These are phyloP conservation scores for Adelosebastes latens DNA, from an alignment of 2,797 vertebrate species.

Conservation along the genomic window DNA sequence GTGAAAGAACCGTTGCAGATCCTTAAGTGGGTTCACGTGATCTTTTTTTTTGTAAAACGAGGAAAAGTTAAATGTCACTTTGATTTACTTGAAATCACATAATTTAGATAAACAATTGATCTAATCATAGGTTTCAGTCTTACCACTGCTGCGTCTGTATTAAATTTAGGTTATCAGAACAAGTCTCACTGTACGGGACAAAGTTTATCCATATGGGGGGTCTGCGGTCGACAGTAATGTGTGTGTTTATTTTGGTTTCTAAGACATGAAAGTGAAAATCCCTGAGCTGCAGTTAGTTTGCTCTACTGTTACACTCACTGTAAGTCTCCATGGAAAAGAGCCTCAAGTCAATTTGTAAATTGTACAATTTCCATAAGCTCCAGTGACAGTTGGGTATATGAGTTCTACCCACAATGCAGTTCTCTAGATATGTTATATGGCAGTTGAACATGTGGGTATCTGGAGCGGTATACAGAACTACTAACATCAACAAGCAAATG, in stretches of 20 bases:
- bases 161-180: slow-evolving; percentile 42
- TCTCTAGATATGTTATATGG: neutral
- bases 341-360: slow-evolving; percentile 55
- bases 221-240: slow-evolving; percentile 73
- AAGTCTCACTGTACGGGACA: slow-evolving; percentile 7
- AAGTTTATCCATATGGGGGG: slow-evolving; percentile 48
- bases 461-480: neutral
- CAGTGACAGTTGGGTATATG: slow-evolving; percentile 22
- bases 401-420: slow-evolving; percentile 23
- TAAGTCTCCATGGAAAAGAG: slow-evolving; percentile 45
- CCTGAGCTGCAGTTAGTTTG: slow-evolving; percentile 75
- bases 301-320: slow-evolving; percentile 61
- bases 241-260: slow-evolving; percentile 71
- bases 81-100: slow-evolving; percentile 28
- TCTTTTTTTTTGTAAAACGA: slow-evolving; percentile 1
- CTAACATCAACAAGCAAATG: neutral
- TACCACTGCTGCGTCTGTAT: slow-evolving; percentile 12
- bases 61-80: slow-evolving; percentile 25
- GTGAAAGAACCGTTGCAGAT: neutral
- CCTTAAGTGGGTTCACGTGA: neutral
- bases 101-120: slow-evolving; percentile 39
- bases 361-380: slow-evolving; percentile 41
- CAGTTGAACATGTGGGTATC: neutral
- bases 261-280: slow-evolving; percentile 76
- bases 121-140: slow-evolving; percentile 25